A percentile compares a stretch with the other conserved stretches of the same genome.
phyloP scores from a whole-genome alignment of 2,113 vertebrate species.

The Caranx ignobilis region DNA sequence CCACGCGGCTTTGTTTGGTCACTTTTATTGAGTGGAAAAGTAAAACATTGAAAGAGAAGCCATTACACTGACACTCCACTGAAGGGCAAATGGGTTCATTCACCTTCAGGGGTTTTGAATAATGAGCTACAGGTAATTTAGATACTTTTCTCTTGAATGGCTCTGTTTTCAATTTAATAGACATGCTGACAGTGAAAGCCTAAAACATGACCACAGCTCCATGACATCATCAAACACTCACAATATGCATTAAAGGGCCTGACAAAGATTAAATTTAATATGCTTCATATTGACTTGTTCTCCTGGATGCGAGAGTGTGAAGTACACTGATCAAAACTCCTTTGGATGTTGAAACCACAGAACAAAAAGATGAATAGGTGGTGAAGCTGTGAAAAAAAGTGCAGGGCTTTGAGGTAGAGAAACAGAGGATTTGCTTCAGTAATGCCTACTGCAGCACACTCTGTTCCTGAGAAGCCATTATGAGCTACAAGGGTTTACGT shows the following conservation, averaged over 20 bases:
- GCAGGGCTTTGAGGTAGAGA: conserved; percentile 48
- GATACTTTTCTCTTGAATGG: not conserved
- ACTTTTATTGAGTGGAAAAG: conserved; percentile 18
- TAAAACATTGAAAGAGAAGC: not conserved
- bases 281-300: not conserved
- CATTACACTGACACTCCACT: not conserved
- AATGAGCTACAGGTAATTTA: conserved; percentile 5
- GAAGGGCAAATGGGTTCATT: not conserved
- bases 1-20: not conserved
- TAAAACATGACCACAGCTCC: not conserved
- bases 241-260: not conserved
- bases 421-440: conserved; percentile 39
- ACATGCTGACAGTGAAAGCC: not conserved
- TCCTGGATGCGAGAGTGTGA: conserved; percentile 7
- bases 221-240: not conserved
- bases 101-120: conserved; percentile 7
- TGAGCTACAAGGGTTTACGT: conserved; percentile 46
- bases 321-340: conserved; percentile 24
- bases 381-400: conserved; percentile 11
- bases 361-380: conserved; percentile 15
- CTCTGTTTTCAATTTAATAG: not conserved
- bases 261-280: not conserved
- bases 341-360: conserved; percentile 3
- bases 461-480: conserved; percentile 51
- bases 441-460: conserved; percentile 32